Percentiles rank a stretch among this genome's conserved stretches.
Conservation (phyloP, 2,113 vertebrate genomes). For the Melanostigma gelatinosum region DNA sequence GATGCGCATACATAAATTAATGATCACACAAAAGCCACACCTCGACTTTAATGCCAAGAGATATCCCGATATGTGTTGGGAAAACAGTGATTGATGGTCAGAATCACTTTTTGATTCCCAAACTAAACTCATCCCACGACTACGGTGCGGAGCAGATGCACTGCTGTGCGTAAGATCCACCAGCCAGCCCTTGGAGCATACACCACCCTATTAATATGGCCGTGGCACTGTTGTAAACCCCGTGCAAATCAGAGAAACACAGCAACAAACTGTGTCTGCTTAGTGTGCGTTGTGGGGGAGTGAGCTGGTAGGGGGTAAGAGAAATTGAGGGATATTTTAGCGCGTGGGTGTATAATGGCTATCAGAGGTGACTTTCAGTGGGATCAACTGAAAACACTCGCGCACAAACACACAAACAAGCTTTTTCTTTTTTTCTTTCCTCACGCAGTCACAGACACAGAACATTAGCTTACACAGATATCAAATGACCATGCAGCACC, state of each 20-base stretch:
- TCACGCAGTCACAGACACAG: slow-evolving; percentile 52
- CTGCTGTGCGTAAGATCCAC: slow-evolving; percentile 64
- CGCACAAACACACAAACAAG: slow-evolving; percentile 72
- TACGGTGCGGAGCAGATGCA: slow-evolving; percentile 23
- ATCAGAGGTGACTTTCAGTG: slow-evolving; percentile 80
- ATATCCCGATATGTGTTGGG: background rate
- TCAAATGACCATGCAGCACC: slow-evolving; percentile 56
- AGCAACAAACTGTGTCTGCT: slow-evolving; percentile 63
- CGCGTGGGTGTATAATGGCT: slow-evolving; percentile 75
- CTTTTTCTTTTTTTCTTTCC: slow-evolving; percentile 35
- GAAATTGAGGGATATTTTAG: slow-evolving; percentile 74
- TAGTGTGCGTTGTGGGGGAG: slow-evolving; percentile 71
- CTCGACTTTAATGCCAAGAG: slow-evolving; percentile 4
- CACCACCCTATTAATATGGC: slow-evolving; percentile 55
- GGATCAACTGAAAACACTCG: slow-evolving; percentile 72
- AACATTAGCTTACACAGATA: slow-evolving; percentile 65
- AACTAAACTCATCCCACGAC: slow-evolving; percentile 33
- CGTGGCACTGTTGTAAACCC: slow-evolving; percentile 54
- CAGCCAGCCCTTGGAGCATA: slow-evolving; percentile 57
- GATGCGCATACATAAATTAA: slow-evolving; percentile 1
- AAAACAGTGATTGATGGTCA: slow-evolving; percentile 37
- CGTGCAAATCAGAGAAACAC: slow-evolving; percentile 68
- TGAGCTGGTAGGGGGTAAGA: slow-evolving; percentile 70
- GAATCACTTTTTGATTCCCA: slow-evolving; percentile 50
- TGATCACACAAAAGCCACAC: slow-evolving; percentile 14